A percentile compares a stretch with the other conserved stretches of the same genome.
These are phyloP conservation scores for Orientallactaga bullata DNA, from an alignment of 2,113 vertebrate species.

Conservation along the genomic window DNA sequence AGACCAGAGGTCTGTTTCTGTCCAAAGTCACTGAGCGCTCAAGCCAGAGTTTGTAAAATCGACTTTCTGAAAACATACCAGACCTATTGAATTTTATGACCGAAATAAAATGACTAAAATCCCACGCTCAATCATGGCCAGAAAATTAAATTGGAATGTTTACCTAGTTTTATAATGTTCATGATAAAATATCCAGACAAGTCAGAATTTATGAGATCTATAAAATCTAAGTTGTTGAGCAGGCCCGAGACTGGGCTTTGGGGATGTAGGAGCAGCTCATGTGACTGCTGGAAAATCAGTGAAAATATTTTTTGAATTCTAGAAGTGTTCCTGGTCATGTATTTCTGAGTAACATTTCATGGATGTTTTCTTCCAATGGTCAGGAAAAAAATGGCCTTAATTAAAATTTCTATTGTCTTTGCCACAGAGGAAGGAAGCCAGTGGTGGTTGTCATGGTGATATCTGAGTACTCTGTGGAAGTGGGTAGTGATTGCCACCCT, in stretches of 20 bases:
- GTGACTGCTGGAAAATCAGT: slow-evolving; percentile 6
- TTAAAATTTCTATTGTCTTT: slow-evolving; percentile 86
- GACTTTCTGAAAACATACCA: slow-evolving; percentile 57
- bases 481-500: slow-evolving; percentile 75
- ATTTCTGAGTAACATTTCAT: slow-evolving; percentile 73
- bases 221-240: slow-evolving; percentile 15
- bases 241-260: background rate
- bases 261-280: background rate
- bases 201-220: slow-evolving; percentile 37
- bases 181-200: slow-evolving; percentile 67
- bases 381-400: slow-evolving; percentile 78
- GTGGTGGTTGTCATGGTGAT: slow-evolving; percentile 86
- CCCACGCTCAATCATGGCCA: slow-evolving; percentile 51
- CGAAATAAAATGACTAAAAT: slow-evolving; percentile 70
- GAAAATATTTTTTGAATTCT: slow-evolving; percentile 73
- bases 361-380: slow-evolving; percentile 73
- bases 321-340: slow-evolving; percentile 58
- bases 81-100: slow-evolving; percentile 71
- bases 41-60: slow-evolving; percentile 22
- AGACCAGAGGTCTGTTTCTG: background rate
- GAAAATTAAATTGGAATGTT: slow-evolving; percentile 73
- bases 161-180: slow-evolving; percentile 66
- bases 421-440: slow-evolving; percentile 81
- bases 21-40: background rate
- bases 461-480: slow-evolving; percentile 81